Conservation (phyloP, 2,888 invertebrate genomes). For the Hypsopygia costalis region DNA sequence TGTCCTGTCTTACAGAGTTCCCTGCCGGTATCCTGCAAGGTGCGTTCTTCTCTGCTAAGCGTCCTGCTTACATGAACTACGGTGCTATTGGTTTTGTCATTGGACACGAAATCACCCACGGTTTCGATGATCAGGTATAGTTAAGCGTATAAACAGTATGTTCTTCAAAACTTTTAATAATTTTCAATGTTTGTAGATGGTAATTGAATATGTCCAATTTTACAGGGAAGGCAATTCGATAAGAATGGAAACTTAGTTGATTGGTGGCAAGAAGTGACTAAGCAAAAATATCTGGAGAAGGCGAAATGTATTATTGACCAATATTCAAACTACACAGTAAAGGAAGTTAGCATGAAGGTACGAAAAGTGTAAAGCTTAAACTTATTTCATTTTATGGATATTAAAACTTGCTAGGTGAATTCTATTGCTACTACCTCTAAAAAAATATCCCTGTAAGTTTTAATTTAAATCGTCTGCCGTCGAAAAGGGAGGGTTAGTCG, state of each 20-base stretch:
- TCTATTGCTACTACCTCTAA: no score
- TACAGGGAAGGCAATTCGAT: slow-evolving; percentile 93
- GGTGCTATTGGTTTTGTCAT: slow-evolving; percentile 95
- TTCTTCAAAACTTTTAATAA: no score
- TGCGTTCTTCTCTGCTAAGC: slow-evolving; percentile 92
- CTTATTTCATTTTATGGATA: no score
- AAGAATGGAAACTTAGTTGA: slow-evolving; percentile 94
- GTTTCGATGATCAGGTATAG: slow-evolving; percentile 88
- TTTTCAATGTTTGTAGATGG: neutral
- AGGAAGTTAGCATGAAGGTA: slow-evolving; percentile 87
- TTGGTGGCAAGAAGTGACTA: slow-evolving; percentile 95
- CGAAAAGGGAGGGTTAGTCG: no score
- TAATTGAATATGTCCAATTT: slow-evolving; percentile 2
- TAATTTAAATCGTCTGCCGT: no score
- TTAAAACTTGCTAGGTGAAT: no score
- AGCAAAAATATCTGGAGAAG: slow-evolving; percentile 89
- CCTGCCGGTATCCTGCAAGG: slow-evolving; percentile 97
- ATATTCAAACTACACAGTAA: slow-evolving; percentile 94
- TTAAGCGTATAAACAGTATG: no score
- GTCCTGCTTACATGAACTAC: slow-evolving; percentile 95
- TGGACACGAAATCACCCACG: slow-evolving; percentile 95
- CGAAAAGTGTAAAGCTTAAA: slow-evolving; percentile 36
- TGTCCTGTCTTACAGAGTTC: slow-evolving; percentile 83
- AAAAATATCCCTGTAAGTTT: no score
- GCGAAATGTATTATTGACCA: slow-evolving; percentile 96